Evolutionary conservation across 1,140 invertebrate species (phyloP).

Genomic region (Macrocentrus cingulum): DNA sequence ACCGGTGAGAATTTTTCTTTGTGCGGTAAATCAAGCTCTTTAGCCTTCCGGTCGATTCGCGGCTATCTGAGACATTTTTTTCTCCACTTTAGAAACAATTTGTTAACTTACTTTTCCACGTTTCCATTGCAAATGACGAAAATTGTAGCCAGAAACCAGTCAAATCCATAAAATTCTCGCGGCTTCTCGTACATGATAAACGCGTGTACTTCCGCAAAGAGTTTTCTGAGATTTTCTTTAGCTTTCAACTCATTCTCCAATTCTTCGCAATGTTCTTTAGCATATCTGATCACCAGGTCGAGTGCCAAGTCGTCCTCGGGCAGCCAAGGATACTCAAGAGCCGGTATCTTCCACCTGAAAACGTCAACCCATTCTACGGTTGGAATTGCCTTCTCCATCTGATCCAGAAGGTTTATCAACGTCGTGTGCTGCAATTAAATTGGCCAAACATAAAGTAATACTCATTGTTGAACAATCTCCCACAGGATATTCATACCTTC

Average conservation of each 20-base stretch:
- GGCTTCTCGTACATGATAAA: slow-evolving; percentile 48
- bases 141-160: slow-evolving; percentile 53
- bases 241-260: slow-evolving; percentile 32
- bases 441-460: slow-evolving; percentile 6
- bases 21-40: slow-evolving; percentile 9
- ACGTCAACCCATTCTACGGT: slow-evolving; percentile 49
- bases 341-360: slow-evolving; percentile 44
- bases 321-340: slow-evolving; percentile 43
- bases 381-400: slow-evolving; percentile 54
- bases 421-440: slow-evolving; percentile 37
- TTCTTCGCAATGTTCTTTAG: slow-evolving; percentile 37
- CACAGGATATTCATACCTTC: slow-evolving; percentile 37
- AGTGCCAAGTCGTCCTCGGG: slow-evolving; percentile 48
- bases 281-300: slow-evolving; percentile 44
- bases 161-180: slow-evolving; percentile 44
- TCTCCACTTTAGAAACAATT: not conserved
- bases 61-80: slow-evolving; percentile 49
- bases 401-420: slow-evolving; percentile 44
- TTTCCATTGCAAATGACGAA: slow-evolving; percentile 50
- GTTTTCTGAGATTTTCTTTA: slow-evolving; percentile 42
- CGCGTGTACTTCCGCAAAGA: slow-evolving; percentile 44
- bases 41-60: slow-evolving; percentile 41
- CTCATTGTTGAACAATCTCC: too few species aligned
- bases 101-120: slow-evolving; percentile 41
- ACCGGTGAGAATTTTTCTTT: slow-evolving; percentile 14